Percentiles rank a stretch among this genome's conserved stretches.
These are phyloP conservation scores for Scaptomyza hsui DNA, from an alignment of 1,140 invertebrate species.

Conservation along the genomic window DNA sequence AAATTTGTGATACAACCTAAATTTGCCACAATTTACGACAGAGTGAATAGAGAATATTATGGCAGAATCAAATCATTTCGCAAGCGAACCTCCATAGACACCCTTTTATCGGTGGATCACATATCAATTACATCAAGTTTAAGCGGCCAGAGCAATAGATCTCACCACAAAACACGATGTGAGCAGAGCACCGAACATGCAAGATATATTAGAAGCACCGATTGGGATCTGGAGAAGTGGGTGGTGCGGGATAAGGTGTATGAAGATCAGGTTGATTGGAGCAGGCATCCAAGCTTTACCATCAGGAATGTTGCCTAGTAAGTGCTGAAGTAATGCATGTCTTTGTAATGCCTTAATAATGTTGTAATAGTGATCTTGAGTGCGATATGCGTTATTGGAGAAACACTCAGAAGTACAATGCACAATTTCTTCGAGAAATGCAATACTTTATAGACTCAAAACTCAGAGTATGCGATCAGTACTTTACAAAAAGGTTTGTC, in stretches of 20 bases:
- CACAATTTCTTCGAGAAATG: slow-evolving; percentile 42
- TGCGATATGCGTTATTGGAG: slow-evolving; percentile 32
- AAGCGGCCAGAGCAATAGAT: too few species aligned
- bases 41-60: too few species aligned
- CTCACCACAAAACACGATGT: not conserved
- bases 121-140: too few species aligned
- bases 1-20: too few species aligned
- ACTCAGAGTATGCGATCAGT: slow-evolving; percentile 26
- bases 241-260: not conserved
- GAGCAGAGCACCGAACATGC: not conserved
- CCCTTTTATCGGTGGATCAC: too few species aligned
- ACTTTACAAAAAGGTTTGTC: slow-evolving; percentile 33
- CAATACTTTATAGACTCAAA: slow-evolving; percentile 5
- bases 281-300: slow-evolving; percentile 50
- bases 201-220: not conserved
- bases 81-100: too few species aligned
- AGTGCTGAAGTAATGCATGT: not conserved
- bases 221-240: slow-evolving; percentile 1
- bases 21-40: too few species aligned
- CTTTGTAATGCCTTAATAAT: not conserved
- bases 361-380: slow-evolving; percentile 26
- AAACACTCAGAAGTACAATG: slow-evolving; percentile 23
- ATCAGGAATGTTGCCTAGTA: slow-evolving; percentile 46
- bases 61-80: too few species aligned
- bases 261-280: slow-evolving; percentile 39